Percentiles rank a stretch among this genome's conserved stretches.
Evolutionary conservation across 2,113 vertebrate genomes (phyloP).

Genomic region (Tetraodon nigroviridis): DNA sequence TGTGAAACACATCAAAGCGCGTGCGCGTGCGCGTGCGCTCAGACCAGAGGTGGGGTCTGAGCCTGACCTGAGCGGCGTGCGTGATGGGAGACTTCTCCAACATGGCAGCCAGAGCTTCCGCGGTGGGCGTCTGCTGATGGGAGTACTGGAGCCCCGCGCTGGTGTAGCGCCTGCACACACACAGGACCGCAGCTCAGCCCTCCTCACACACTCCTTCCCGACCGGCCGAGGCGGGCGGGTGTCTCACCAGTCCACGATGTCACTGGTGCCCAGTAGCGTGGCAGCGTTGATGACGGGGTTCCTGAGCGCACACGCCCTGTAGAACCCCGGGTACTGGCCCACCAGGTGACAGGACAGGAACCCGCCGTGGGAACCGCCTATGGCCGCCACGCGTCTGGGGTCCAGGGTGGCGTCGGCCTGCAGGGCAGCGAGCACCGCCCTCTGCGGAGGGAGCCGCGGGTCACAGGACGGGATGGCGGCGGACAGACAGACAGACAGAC

Average conservation of each 20-base stretch:
- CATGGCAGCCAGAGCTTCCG: conserved; percentile 74
- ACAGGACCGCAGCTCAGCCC: background rate
- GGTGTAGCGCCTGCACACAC: conserved; percentile 71
- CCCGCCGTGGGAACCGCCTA: conserved; percentile 82
- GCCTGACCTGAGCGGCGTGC: conserved; percentile 70
- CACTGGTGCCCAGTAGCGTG: conserved; percentile 78
- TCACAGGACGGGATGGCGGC: background rate
- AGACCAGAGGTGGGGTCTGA: background rate
- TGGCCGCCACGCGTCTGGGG: conserved; percentile 67
- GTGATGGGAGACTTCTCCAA: conserved; percentile 76
- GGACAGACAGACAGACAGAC: background rate
- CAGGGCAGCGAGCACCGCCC: conserved; percentile 64
- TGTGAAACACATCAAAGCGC: too few species aligned
- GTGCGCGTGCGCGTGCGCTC: too few species aligned
- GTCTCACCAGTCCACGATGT: conserved; percentile 82
- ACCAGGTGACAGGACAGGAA: conserved; percentile 83
- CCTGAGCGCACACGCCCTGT: conserved; percentile 76
- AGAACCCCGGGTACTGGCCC: conserved; percentile 73
- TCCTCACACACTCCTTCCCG: background rate
- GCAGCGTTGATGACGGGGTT: conserved; percentile 82
- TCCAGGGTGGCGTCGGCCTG: conserved; percentile 64
- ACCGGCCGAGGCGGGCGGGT: background rate
- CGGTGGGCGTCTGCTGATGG: conserved; percentile 72
- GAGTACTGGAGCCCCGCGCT: conserved; percentile 76
- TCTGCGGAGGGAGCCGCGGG: conserved; percentile 45